Evolutionary conservation across 1,140 invertebrate species (phyloP), one percentile per base, ranked within the genome.

Genomic region (Latrodectus geometricus): DNA sequence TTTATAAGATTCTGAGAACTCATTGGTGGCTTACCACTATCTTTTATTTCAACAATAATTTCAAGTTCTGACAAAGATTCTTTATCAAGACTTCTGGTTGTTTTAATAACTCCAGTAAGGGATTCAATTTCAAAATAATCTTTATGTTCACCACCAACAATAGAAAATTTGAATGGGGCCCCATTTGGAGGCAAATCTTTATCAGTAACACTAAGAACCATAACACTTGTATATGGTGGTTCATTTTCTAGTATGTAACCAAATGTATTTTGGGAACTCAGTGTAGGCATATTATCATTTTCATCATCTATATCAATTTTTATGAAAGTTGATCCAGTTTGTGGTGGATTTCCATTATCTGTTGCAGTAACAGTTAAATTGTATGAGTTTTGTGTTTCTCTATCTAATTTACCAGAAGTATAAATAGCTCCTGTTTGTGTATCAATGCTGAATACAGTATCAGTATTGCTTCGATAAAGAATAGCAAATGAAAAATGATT

Each of bases 401-500:
- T 94, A 91, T 98, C 97, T 88, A 99, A 91, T 9, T 96, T 92
- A 0, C 95, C 93, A 48, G 88, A 88, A 0, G 96, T 96, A 91
- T 95, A 94, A 56, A 98, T 95, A 78, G 95, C 93, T 0, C 97
- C 97, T 23, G 93, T 94, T 89, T 95, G 94, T 0, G 96, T 94
- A 92, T 98, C 96, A n/a, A 98, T 94, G 90, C 95, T 96, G 90
- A 99, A 99, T 56, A 94, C 93, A 90, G 96, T 94, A 54, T 94
- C 94, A 0, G 92, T 90, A 90, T 97, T 97, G 7, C 97, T 97
- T 70, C 93, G 93, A 35, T 35, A 35, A 48, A 97, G 94, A 54
- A 98, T 97, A 0, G 95, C 96, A 90, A 97, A 98, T 48, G 94
- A 95, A 90, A 98, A 98, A 88, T 97, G 95, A 91, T 97, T 97